Evolutionary conservation across 2,888 invertebrate genomes (phyloP), one percentile per base, ranked within the genome.

Genomic region (Apotomis betuletana): DNA sequence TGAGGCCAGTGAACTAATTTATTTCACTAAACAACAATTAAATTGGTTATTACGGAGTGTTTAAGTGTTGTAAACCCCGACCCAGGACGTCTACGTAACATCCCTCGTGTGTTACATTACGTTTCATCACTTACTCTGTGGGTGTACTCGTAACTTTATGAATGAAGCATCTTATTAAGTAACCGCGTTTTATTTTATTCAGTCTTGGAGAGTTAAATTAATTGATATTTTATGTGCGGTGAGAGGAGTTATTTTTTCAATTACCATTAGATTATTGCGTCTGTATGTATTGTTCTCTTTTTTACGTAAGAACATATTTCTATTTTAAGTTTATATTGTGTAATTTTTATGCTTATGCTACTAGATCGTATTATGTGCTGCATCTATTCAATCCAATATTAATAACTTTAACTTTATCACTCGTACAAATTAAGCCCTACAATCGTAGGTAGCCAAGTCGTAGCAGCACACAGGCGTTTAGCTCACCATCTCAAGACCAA

Each of bases 1-100:
- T 79, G 78, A 78, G 77, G 78, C 84, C 81, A 78, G 65, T 60
- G 59, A 67, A 58, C 62, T 70, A 61, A 67, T 54, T 67, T 74
- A 67, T 74, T 63, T 72, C 62, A 38, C 58, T 72, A 63, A 63
- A 71, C 63, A 63, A 68, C 68, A 68, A 62, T 59, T 68, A 54
- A 68, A 68, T 68, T 58, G 52, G 57, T 46, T 67, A 67, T 72
- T 63, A 59, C 44, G 44, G 72, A 68, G 63, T 72, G 46, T 72
- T 72, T 63, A 68, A 68, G 63, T 68, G 72, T 63, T 68, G 62
- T 68, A 63, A 72, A 68, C 58, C 62, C 27, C 69, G 52, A n/a
- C 51, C 51, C 36, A 27, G 27, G 62, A 55, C 54, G 15, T 71
- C 36, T 55, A 67, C 41, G 70, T 67, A 61, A 52, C 61, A 46